Evolutionary conservation across 2,797 vertebrate genomes (phyloP).

Genomic region (Paedocypris micromegethes): DNA sequence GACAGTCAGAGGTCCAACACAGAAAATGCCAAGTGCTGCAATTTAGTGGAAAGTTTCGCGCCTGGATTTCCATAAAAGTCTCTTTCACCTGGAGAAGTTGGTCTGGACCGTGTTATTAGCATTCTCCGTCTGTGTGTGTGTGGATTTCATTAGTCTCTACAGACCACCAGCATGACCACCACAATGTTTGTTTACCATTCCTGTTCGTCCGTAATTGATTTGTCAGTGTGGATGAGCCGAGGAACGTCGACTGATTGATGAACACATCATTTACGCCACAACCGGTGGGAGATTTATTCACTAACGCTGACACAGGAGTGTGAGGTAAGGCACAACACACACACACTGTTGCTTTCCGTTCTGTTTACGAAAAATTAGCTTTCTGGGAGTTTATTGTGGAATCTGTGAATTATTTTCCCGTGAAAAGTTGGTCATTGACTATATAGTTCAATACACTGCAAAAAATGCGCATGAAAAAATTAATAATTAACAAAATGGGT

Average conservation of each 20-base stretch:
- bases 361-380: no score
- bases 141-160: conserved; percentile 24
- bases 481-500: no score
- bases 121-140: conserved; percentile 31
- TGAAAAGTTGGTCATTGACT: no score
- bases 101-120: conserved; percentile 31
- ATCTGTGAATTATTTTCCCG: no score
- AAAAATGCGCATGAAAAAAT: no score
- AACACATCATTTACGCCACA: conserved; percentile 33
- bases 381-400: no score
- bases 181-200: conserved; percentile 32
- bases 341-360: no score
- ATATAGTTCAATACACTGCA: no score
- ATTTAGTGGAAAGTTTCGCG: conserved; percentile 15
- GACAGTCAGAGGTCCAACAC: conserved; percentile 8
- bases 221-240: conserved; percentile 26
- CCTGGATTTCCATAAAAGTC: conserved; percentile 18
- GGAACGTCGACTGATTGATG: conserved; percentile 40
- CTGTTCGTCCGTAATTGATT: conserved; percentile 37
- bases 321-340: background rate
- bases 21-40: conserved; percentile 33
- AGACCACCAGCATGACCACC: conserved; percentile 18
- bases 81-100: conserved; percentile 8
- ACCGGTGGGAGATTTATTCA: conserved; percentile 5
- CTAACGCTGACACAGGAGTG: conserved; percentile 3